phyloP scores from a whole-genome alignment of 2,113 vertebrate species.

The Lethenteron camtschaticum region DNA sequence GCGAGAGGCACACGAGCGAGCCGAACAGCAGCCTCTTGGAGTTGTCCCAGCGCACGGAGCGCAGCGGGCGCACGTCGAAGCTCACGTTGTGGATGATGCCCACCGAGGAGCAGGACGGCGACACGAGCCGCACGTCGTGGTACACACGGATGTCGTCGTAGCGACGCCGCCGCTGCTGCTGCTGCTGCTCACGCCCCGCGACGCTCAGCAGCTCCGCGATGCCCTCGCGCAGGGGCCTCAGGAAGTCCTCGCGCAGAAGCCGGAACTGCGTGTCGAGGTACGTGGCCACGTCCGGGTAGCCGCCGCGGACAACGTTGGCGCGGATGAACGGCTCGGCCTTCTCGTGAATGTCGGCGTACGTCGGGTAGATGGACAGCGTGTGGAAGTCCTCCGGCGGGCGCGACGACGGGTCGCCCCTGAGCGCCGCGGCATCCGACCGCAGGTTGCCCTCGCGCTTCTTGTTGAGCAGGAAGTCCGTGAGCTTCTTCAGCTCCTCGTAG shows the following conservation, averaged over 20 bases:
- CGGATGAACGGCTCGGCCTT: slow-evolving; percentile 11
- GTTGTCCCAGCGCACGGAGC: slow-evolving; percentile 60
- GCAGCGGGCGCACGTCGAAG: slow-evolving; percentile 9
- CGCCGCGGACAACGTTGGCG: slow-evolving; percentile 13
- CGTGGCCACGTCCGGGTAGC: slow-evolving; percentile 9
- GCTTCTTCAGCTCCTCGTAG: slow-evolving; percentile 25
- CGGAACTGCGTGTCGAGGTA: slow-evolving; percentile 20
- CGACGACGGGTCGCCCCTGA: not conserved
- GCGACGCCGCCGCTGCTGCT: not conserved
- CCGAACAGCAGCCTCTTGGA: slow-evolving; percentile 66
- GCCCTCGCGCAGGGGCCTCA: slow-evolving; percentile 16
- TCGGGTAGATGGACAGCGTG: slow-evolving; percentile 15
- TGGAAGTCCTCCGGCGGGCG: slow-evolving; percentile 9
- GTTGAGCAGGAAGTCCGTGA: slow-evolving; percentile 39
- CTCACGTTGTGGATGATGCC: slow-evolving; percentile 11
- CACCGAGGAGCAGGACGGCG: slow-evolving; percentile 9
- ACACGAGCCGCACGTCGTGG: slow-evolving; percentile 7
- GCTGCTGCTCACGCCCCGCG: not conserved
- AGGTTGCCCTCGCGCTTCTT: slow-evolving; percentile 47
- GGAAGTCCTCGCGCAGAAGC: slow-evolving; percentile 16
- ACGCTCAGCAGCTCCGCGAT: slow-evolving; percentile 12
- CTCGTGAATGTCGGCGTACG: slow-evolving; percentile 13
- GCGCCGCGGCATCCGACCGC: not conserved
- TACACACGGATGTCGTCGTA: slow-evolving; percentile 13
- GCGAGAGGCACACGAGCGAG: slow-evolving; percentile 67